Evolutionary conservation across 1,140 invertebrate species (phyloP).

Genomic region (Bombus picipes): DNA sequence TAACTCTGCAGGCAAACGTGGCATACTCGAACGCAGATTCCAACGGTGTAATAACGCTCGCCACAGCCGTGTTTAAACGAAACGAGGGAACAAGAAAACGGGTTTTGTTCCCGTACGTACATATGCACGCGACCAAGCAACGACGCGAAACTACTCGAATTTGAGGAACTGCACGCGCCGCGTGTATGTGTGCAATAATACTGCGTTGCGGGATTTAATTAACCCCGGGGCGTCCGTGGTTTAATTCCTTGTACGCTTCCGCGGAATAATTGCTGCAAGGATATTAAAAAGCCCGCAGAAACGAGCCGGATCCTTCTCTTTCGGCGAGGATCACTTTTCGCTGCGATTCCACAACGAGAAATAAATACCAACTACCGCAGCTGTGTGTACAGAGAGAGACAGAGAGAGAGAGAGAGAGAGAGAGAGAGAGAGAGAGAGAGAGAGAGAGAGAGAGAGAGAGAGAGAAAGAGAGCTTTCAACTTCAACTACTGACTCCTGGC

Average conservation of each 20-base stretch:
- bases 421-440: no score
- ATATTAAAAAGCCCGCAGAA: constrained; percentile 56
- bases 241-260: constrained; percentile 38
- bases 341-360: neutral
- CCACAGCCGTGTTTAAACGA: neutral
- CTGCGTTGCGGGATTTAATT: constrained; percentile 51
- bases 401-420: no score
- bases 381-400: no score
- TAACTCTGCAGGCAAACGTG: neutral
- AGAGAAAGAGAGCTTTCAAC: neutral
- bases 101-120: neutral
- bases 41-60: neutral
- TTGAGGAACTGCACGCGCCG: constrained; percentile 21
- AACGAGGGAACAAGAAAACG: neutral
- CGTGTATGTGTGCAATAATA: constrained; percentile 28
- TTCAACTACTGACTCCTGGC: no score
- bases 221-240: constrained; percentile 45
- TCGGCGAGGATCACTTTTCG: neutral
- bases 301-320: neutral
- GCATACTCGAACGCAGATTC: neutral
- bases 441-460: no score
- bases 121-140: neutral
- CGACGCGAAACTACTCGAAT: constrained; percentile 39
- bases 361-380: neutral
- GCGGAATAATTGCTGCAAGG: constrained; percentile 58